A percentile compares a stretch with the other conserved stretches of the same genome.
Evolutionary conservation across 2,888 invertebrate species (phyloP).

Genomic region (Volucella zonaria): DNA sequence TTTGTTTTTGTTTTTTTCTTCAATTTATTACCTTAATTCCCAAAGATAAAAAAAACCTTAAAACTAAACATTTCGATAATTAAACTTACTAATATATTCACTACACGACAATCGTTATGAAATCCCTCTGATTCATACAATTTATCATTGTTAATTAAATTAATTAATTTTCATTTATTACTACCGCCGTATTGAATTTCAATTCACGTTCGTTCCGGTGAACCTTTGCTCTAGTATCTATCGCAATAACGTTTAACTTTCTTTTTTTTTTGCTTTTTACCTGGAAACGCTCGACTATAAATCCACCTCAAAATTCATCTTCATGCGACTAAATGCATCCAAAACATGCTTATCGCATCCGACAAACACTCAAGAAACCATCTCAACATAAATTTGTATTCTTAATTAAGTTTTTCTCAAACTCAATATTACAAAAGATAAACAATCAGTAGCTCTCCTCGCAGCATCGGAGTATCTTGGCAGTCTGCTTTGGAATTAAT

Average conservation of each 20-base stretch:
- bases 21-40: too few species aligned
- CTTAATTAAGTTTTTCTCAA: slow-evolving; percentile 71
- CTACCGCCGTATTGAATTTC: slow-evolving; percentile 38
- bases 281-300: slow-evolving; percentile 33
- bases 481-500: slow-evolving; percentile 63
- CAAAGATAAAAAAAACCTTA: too few species aligned
- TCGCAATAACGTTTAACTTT: slow-evolving; percentile 10
- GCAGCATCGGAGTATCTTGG: not conserved
- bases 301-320: slow-evolving; percentile 21
- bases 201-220: slow-evolving; percentile 34
- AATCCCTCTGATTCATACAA: not conserved
- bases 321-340: slow-evolving; percentile 40
- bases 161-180: slow-evolving; percentile 47
- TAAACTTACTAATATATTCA: slow-evolving; percentile 6
- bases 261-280: slow-evolving; percentile 12
- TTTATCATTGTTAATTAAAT: slow-evolving; percentile 40
- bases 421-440: slow-evolving; percentile 71
- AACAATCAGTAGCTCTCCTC: slow-evolving; percentile 65
- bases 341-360: slow-evolving; percentile 23
- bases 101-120: not conserved
- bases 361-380: slow-evolving; percentile 20
- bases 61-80: too few species aligned
- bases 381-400: slow-evolving; percentile 66
- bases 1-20: too few species aligned
- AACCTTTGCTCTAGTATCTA: not conserved